Base-by-base conservation (phyloP, 2,888 invertebrate species). In the Gymnoscelis rufifasciata region DNA sequence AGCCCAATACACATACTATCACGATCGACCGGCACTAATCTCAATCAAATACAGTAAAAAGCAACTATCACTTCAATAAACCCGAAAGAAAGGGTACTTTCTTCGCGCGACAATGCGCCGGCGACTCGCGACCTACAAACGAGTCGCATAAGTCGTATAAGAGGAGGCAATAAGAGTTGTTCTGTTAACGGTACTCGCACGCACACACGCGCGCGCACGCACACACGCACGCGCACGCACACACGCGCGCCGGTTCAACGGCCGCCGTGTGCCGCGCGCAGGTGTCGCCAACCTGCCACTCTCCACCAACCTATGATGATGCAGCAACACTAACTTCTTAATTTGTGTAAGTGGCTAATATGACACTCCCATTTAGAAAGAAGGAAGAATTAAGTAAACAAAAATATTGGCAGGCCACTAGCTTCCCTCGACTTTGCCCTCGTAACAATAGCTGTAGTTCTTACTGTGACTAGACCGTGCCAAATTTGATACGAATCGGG, bases 111-210 rank as follows among this genome's bases (percentile, higher is more conserved):
- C 52, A 15, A 10, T 33, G 33, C 15, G 23, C 38, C 38, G 35
- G 37, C 40, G 41, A 47, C 27, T 35, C 35, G 41, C 74, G 75
- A 74, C 78, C 80, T 58, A 76, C 61, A 62, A 64, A 40, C 54
- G 47, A 29, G 24, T 11, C 41, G 48, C 44, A 36, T 41, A 47
- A 13, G 15, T 33, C 31, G 31, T n/a, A 45, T n/a, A n/a, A n/a
- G n/a, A n/a, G n/a, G n/a, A n/a, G n/a, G n/a, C n/a, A n/a, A n/a
- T n/a, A n/a, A n/a, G n/a, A n/a, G n/a, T n/a, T n/a, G n/a, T n/a
- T 7, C 39, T 31, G 80, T 75, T 82, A 84, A 83, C 84, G 80
- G 84, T 84, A 83, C 78, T 43, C 64, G 61, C 78, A 44, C 64
- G 61, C 78, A 71, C 73, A 78, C 79, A 62, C 19, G 19, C 19